These are phyloP conservation scores for Popillia japonica DNA, from an alignment of 1,140 invertebrate species.

Conservation along the genomic window DNA sequence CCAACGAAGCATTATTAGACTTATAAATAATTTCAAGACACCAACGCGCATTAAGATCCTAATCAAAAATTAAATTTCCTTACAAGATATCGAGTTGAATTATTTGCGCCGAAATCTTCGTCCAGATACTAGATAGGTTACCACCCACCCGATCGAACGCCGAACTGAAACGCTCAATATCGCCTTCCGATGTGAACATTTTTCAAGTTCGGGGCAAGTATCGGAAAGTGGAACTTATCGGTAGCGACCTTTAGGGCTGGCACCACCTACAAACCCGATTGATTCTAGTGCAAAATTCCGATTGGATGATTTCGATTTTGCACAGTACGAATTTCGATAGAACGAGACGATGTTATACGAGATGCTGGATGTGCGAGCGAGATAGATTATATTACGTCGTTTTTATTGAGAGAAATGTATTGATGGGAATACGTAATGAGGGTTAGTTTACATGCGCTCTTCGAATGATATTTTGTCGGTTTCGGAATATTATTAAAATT, in stretches of 20 bases:
- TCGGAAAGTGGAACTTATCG: constrained; percentile 28
- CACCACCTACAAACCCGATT: constrained; percentile 3
- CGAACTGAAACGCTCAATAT: constrained; percentile 5
- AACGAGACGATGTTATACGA: not conserved
- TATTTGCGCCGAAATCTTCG: not conserved
- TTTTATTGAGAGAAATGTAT: constrained; percentile 21
- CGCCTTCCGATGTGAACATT: constrained; percentile 24
- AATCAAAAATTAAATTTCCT: too few species aligned
- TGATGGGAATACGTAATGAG: constrained; percentile 21
- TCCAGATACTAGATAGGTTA: not conserved
- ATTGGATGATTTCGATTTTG: constrained; percentile 30
- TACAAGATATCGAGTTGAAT: too few species aligned
- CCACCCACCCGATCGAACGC: not conserved
- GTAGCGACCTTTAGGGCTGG: constrained; percentile 12
- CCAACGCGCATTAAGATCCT: too few species aligned
- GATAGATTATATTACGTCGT: not conserved
- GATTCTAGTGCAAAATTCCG: constrained; percentile 29
- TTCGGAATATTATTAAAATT: too few species aligned
- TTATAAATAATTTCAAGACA: too few species aligned
- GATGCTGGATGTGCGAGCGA: not conserved
- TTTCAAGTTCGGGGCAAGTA: constrained; percentile 8
- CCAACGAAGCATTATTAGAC: too few species aligned
- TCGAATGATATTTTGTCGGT: too few species aligned
- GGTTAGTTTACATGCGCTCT: not conserved
- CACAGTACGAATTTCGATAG: not conserved